Base-by-base conservation (phyloP, 2,888 invertebrate genomes). In the Microplitis deprimator region DNA sequence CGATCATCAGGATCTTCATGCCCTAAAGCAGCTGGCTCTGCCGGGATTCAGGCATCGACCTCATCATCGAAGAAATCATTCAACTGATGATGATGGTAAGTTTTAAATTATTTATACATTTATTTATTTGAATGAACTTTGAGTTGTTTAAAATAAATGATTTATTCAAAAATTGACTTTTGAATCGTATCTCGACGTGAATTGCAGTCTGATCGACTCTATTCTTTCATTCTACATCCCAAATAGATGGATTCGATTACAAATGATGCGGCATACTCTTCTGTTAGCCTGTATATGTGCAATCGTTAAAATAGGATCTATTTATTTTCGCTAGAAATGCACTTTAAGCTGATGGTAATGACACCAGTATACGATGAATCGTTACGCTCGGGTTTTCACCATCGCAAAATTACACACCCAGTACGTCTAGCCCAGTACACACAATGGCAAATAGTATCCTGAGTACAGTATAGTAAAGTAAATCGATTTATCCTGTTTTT, bases 1-100 rank as follows among this genome's bases (percentile, higher is more conserved):
- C 85, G 91, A 90, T 84, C 91, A 91, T 87, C 91, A 91, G 85
- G 92, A 92, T 82, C 90, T 91, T 76, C 90, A 91, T 82, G 90
- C 90, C 77, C 89, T 91, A 86, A 91, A 90, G 87, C 88, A 89
- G 81, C 83, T 88, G 5, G 88, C 89, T 3, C 82, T 88, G 10
- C 87, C 87, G 5, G 85, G 84, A 0, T 83, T 87, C 38, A 86
- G 87, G 79, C 87, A 87, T 79, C 87, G 85, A 17, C 81, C 82
- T 39, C 88, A 89, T 80, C 87, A 87, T 76, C 86, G 84, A 70
- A 79, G 77, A 68, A 82, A 82, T 77, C 79, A 79, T 40, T 79
- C 78, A 6, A 80, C 82, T 69, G 89, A 88, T 68, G 87, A 89
- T 62, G 86, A 87, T 78, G 85, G 89, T 89, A 79, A 86, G 87